Evolutionary conservation across 1,140 invertebrate species (phyloP), one percentile per base, ranked within the genome.

Genomic region (Helicorthomorpha holstii): DNA sequence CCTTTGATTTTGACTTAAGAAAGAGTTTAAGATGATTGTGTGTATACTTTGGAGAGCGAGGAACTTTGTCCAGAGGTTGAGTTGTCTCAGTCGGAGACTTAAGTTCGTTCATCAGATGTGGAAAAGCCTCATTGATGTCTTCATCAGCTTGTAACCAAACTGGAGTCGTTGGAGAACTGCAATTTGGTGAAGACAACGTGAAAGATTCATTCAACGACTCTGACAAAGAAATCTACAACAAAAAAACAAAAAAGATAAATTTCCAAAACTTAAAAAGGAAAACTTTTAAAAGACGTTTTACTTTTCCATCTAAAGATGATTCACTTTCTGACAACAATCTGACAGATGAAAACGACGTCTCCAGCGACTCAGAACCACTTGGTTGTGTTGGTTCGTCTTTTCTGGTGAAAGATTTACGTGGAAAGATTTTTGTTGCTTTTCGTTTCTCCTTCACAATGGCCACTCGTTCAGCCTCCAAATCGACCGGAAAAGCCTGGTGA

Each of bases 401-500:
- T 10, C 23, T 26, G n/a, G 19, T 42, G 24, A 52, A 41, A 27
- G 65, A 21, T 55, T 53, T 4, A 14, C 29, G n/a, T 26, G n/a
- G 19, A 44, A 26, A 52, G 41, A 27, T 66, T 22, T 55, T 53
- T 4, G 14, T 16, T 34, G 29, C 29, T 34, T 34, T 34, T 16
- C 16, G 29, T 7, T 7, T 34, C 16, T 34, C 16, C 29, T 7
- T 34, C 29, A 7, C 29, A 34, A n/a, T 10, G 25, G 12, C 26
- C 10, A 38, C n/a, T n/a, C 27, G 21, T 24, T 41, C 26, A 12
- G 53, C 64, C 42, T 49, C 52, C 48, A 69, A 58, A 53, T 66
- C 62, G 19, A 75, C 61, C 0, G 73, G 68, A 58, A 63, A 69
- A 16, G 59, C 66, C 19, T 68, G 64, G 25, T 64, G 63, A 25